A percentile compares a stretch with the other conserved stretches of the same genome.
Evolutionary conservation across 2,888 invertebrate genomes (phyloP).

Genomic region (Acrocyrtus sp.): DNA sequence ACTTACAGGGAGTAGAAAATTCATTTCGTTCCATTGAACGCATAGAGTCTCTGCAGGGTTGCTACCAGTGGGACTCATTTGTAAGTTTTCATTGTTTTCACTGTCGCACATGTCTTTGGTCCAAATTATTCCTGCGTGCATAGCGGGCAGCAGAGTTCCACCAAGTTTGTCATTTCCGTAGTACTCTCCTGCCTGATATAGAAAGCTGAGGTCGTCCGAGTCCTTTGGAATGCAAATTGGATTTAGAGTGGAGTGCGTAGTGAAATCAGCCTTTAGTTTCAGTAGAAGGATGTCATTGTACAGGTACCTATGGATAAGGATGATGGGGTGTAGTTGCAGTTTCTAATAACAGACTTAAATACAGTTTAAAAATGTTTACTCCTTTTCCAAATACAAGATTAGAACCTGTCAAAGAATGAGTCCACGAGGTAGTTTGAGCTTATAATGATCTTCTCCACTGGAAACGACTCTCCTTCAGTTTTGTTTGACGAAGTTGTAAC

Average conservation of each 20-base stretch:
- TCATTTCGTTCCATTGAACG: no score
- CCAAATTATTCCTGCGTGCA: background rate
- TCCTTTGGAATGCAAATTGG: background rate
- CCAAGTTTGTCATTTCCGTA: background rate
- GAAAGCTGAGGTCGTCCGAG: background rate
- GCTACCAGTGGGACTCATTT: no score
- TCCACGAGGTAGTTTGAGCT: background rate
- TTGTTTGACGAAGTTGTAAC: background rate
- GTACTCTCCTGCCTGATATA: background rate
- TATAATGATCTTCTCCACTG: background rate
- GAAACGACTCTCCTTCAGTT: background rate
- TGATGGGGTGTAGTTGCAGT: no score
- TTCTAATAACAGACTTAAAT: no score
- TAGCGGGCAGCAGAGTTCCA: no score
- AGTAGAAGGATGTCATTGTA: constrained; percentile 6
- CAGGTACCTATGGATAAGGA: no score
- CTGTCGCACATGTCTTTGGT: background rate
- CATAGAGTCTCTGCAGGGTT: no score
- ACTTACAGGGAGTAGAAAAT: no score
- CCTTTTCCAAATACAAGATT: no score
- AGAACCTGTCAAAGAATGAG: no score
- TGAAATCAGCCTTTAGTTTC: constrained; percentile 6
- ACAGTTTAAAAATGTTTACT: no score
- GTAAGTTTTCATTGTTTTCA: no score
- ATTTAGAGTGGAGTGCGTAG: background rate